Evolutionary conservation across 2,888 invertebrate species (phyloP).

Genomic region (Campaea margaritaria): DNA sequence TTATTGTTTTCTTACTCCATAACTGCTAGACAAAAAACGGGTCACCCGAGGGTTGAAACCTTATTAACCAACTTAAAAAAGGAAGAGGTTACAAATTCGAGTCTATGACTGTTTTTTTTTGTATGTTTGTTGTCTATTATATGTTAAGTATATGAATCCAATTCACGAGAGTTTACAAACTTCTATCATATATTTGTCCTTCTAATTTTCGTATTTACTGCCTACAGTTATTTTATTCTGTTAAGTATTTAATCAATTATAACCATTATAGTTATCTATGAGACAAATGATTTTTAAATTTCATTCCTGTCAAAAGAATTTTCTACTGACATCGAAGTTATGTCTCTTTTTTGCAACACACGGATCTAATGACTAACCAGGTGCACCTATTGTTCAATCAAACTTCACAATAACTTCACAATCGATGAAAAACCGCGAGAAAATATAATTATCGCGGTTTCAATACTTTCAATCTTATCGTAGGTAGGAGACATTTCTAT

Average conservation of each 20-base stretch:
- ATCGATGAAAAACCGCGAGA: slow-evolving; percentile 66
- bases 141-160: no score
- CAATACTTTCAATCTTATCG: slow-evolving; percentile 58
- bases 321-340: slow-evolving; percentile 24
- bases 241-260: background rate
- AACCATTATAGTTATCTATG: background rate
- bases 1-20: no score
- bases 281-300: slow-evolving; percentile 9
- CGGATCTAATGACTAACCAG: slow-evolving; percentile 37
- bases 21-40: no score
- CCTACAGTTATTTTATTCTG: no score
- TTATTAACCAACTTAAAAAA: no score
- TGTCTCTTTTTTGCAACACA: slow-evolving; percentile 34
- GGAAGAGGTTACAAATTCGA: no score
- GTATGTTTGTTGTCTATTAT: no score
- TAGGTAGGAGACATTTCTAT: slow-evolving; percentile 59
- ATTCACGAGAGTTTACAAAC: no score
- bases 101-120: no score
- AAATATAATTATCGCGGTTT: slow-evolving; percentile 61
- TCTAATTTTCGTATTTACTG: no score
- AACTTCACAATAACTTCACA: slow-evolving; percentile 46
- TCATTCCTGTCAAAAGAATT: slow-evolving; percentile 14
- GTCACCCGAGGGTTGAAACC: no score
- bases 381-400: slow-evolving; percentile 55
- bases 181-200: no score